These are phyloP conservation scores for Rhinichthys klamathensis DNA, from an alignment of 2,113 vertebrate species.

Conservation along the genomic window DNA sequence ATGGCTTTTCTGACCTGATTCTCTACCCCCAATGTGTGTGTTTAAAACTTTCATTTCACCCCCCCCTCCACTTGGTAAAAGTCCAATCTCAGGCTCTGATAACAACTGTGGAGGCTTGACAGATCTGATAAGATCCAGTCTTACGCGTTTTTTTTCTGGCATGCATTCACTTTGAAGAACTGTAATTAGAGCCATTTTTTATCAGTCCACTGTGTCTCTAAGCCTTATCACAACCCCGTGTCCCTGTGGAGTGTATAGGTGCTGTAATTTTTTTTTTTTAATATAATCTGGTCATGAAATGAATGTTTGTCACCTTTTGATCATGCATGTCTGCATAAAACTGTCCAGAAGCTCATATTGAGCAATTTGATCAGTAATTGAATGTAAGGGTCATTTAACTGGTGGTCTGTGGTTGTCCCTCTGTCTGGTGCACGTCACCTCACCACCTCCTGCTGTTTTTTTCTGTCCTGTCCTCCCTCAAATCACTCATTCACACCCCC, in stretches of 20 bases:
- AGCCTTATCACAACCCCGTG: conserved; percentile 8
- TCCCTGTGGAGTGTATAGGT: background rate
- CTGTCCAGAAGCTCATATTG: background rate
- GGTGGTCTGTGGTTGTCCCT: background rate
- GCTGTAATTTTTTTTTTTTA: background rate
- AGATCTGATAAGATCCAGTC: conserved; percentile 21
- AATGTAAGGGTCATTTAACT: background rate
- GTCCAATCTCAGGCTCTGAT: conserved; percentile 1
- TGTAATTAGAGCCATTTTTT: conserved; percentile 29
- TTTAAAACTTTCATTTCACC: background rate
- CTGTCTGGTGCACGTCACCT: conserved; percentile 22
- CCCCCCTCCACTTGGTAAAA: background rate
- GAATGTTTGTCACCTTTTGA: background rate
- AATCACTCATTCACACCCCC: conserved; percentile 29
- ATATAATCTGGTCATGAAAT: background rate
- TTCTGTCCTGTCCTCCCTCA: conserved; percentile 20
- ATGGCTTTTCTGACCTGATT: background rate
- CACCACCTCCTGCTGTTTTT: conserved; percentile 31
- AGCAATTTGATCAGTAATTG: background rate
- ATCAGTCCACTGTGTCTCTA: conserved; percentile 20
- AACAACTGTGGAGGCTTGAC: conserved; percentile 11
- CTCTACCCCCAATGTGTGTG: background rate
- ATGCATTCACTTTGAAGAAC: conserved; percentile 13
- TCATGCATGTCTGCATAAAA: background rate
- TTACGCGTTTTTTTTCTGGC: conserved; percentile 3